phyloP scores from a whole-genome alignment of 2,888 invertebrate genomes.

The Catocala nupta region DNA sequence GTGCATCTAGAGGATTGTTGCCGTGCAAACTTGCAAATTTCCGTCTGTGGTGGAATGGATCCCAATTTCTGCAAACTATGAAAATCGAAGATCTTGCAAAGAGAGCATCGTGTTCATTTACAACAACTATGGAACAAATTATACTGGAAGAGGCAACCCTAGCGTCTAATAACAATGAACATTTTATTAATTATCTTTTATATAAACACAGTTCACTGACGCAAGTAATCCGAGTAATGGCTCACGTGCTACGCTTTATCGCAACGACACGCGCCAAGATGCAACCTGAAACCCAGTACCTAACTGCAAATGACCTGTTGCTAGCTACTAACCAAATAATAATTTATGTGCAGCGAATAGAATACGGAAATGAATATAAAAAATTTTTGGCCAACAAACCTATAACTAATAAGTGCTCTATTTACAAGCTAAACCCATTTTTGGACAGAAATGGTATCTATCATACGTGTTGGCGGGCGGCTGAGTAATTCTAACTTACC shows the following conservation, averaged over 20 bases:
- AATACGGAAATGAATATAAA: slow-evolving; percentile 6
- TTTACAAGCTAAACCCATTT: slow-evolving; percentile 13
- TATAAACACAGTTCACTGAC: slow-evolving; percentile 16
- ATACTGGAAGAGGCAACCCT: neutral
- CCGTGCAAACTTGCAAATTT: slow-evolving; percentile 29
- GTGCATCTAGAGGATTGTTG: slow-evolving; percentile 17
- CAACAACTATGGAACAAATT: slow-evolving; percentile 3
- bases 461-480: too few relatives aligned
- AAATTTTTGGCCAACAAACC: neutral
- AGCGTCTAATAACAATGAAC: neutral
- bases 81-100: neutral
- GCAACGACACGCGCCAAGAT: too few relatives aligned
- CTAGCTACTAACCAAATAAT: neutral
- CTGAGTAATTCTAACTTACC: neutral
- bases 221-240: neutral
- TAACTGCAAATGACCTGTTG: slow-evolving; percentile 3
- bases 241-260: neutral
- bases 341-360: slow-evolving; percentile 5
- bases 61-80: slow-evolving; percentile 6
- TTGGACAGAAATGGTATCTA: slow-evolving; percentile 6
- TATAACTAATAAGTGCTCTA: slow-evolving; percentile 1
- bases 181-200: slow-evolving; percentile 10
- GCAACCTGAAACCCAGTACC: too few relatives aligned
- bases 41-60: slow-evolving; percentile 39
- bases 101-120: neutral